Base-by-base conservation (phyloP, 2,888 invertebrate species). In the Eumerus sabulonum region DNA sequence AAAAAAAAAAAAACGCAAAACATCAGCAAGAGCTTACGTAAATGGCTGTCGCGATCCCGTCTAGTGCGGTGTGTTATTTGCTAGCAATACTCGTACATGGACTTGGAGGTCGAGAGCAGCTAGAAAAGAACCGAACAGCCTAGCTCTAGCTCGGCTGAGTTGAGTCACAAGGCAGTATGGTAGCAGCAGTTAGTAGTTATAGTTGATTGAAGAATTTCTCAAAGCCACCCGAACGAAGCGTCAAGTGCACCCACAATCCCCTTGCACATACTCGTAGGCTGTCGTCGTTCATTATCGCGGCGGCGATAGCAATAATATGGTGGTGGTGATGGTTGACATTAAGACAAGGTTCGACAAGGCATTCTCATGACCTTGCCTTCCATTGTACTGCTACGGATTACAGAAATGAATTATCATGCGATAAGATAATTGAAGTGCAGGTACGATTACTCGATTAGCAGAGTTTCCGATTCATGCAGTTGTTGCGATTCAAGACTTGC, bases 161-260 rank as follows among this genome's bases (percentile, higher is more conserved):
- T 76, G 76, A 76, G 76, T 76, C 76, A 76, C 60, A 27, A 60
- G 53, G 60, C 53, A 40, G 45, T 35, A 60, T 13, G 5, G 35
- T 12, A 9, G 50, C 1, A 13, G 19, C 51, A 63, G 42, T 35
- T 12, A 9, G 50, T 1, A 13, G 19, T 44, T 51, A 27, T 36
- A 14, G 40, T 54, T 42, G 57, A 40, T 72, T 72, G 54, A 74
- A 70, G 68, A 64, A 79, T 68, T 70, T 79, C 27, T 79, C 79
- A 79, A 79, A 74, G 79, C 70, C 79, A 79, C 70, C 79, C 64
- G 64, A 70, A 73, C 70, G 74, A 50, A 64, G 79, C 79, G 74
- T 70, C 74, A 79, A 79, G 77, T 79, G 73, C 68, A 79, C 73
- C 77, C 67, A 79, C 73, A 59, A 68, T 63, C 68, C 59, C n/a